Percentiles rank a stretch among this genome's conserved stretches.
phyloP scores from a whole-genome alignment of 2,797 vertebrate genomes.

The Myripristis murdjan region DNA sequence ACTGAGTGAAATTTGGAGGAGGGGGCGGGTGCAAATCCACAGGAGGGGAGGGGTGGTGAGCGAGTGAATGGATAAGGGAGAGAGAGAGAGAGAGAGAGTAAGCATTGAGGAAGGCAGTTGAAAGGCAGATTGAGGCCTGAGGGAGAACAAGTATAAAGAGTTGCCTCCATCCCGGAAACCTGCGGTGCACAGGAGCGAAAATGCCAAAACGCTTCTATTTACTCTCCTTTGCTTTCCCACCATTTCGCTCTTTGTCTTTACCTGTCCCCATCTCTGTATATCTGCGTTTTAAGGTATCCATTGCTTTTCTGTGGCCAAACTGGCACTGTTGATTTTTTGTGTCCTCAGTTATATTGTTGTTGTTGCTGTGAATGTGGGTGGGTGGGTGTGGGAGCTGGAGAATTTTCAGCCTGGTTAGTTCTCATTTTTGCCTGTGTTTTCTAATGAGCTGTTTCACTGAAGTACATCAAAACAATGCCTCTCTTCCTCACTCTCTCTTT shows the following conservation, averaged over 20 bases:
- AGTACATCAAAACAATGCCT: slow-evolving; percentile 44
- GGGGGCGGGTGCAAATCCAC: slow-evolving; percentile 60
- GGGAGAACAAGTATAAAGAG: slow-evolving; percentile 38
- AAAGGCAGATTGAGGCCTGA: slow-evolving; percentile 59
- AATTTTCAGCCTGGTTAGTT: background rate
- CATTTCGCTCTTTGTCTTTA: slow-evolving; percentile 11
- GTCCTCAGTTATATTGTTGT: slow-evolving; percentile 11
- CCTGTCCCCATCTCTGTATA: slow-evolving; percentile 12
- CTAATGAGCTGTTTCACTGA: slow-evolving; percentile 59
- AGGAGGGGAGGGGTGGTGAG: slow-evolving; percentile 37
- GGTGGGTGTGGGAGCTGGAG: slow-evolving; percentile 26
- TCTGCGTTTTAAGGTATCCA: slow-evolving; percentile 41
- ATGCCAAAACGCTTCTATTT: slow-evolving; percentile 28
- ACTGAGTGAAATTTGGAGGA: slow-evolving; percentile 64
- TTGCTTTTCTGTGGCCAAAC: slow-evolving; percentile 34
- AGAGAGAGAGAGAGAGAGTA: slow-evolving; percentile 19
- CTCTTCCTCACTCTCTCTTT: no score
- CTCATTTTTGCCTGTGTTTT: slow-evolving; percentile 23
- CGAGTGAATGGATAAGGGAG: slow-evolving; percentile 54
- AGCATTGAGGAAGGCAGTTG: slow-evolving; percentile 35
- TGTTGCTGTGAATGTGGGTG: slow-evolving; percentile 23
- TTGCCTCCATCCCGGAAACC: slow-evolving; percentile 54
- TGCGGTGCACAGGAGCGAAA: slow-evolving; percentile 40
- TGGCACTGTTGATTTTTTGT: slow-evolving; percentile 26
- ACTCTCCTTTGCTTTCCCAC: background rate